Percentiles rank a stretch among this genome's conserved stretches.
Evolutionary conservation across 2,113 vertebrate species (phyloP).

Genomic region (Ginglymostoma cirratum): DNA sequence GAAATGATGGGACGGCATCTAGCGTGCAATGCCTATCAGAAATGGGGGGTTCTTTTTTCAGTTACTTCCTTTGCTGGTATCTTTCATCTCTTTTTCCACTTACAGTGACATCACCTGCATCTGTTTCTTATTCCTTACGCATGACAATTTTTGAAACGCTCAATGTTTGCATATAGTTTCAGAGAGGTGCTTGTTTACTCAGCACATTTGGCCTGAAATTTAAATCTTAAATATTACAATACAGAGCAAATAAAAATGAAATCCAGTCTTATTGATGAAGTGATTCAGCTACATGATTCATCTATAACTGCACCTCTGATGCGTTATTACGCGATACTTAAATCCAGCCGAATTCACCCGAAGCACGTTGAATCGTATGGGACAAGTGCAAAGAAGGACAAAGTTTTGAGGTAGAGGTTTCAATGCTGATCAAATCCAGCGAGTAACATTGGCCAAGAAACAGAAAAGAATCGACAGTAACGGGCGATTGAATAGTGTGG

Average conservation of each 20-base stretch:
- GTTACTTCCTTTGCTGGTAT: slow-evolving; percentile 43
- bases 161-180: background rate
- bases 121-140: slow-evolving; percentile 45
- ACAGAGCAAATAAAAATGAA: background rate
- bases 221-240: background rate
- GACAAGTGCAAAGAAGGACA: background rate
- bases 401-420: too few species aligned
- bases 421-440: background rate
- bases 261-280: background rate
- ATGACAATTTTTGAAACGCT: slow-evolving; percentile 38
- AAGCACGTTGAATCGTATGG: background rate
- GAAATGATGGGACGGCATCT: slow-evolving; percentile 52
- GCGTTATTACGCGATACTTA: background rate
- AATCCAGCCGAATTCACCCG: background rate
- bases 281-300: background rate
- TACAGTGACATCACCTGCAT: slow-evolving; percentile 56
- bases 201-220: background rate
- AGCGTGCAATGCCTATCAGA: slow-evolving; percentile 46
- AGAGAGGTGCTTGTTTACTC: too few species aligned
- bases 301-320: too few species aligned
- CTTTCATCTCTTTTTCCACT: slow-evolving; percentile 41
- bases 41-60: slow-evolving; percentile 53
- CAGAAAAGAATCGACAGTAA: too few species aligned
- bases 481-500: background rate
- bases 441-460: too few species aligned